Conservation (phyloP, 1,140 invertebrate genomes). For the Hirudo medicinalis region DNA sequence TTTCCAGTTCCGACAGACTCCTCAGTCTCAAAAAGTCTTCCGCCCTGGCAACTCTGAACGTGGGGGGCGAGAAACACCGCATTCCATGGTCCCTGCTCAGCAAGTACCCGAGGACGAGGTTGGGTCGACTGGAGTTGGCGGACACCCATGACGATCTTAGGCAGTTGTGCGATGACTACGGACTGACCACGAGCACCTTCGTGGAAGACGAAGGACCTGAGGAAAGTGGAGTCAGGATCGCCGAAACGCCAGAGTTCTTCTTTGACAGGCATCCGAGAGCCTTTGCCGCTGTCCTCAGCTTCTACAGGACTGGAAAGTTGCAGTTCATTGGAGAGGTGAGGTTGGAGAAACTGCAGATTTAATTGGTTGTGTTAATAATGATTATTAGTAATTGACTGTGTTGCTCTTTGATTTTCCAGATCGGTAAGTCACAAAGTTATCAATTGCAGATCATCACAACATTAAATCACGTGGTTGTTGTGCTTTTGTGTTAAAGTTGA, state of each 20-base stretch:
- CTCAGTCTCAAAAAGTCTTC: background rate
- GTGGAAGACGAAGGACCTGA: background rate
- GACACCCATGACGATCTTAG: conserved; percentile 88
- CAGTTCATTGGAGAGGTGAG: conserved; percentile 77
- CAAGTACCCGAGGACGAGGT: conserved; percentile 78
- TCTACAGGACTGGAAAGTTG: conserved; percentile 90
- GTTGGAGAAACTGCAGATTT: background rate
- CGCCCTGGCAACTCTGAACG: conserved; percentile 71
- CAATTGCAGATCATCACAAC: too few species aligned
- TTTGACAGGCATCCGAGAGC: conserved; percentile 95
- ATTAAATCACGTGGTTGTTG: too few species aligned
- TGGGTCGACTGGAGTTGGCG: conserved; percentile 79
- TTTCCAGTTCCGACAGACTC: background rate
- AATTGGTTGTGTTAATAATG: too few species aligned
- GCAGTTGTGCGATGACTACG: conserved; percentile 93
- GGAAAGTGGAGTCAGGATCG: background rate
- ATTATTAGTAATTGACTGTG: too few species aligned
- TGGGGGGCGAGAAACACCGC: conserved; percentile 89
- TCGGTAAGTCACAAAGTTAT: too few species aligned
- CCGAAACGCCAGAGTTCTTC: conserved; percentile 85
- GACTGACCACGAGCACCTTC: conserved; percentile 48
- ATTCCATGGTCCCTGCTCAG: conserved; percentile 89
- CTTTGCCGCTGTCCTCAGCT: conserved; percentile 93
- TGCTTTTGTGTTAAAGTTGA: too few species aligned
- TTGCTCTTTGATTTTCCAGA: too few species aligned